phyloP scores from a whole-genome alignment of 2,797 vertebrate genomes.

The Sebastiscus albofasciatus region DNA sequence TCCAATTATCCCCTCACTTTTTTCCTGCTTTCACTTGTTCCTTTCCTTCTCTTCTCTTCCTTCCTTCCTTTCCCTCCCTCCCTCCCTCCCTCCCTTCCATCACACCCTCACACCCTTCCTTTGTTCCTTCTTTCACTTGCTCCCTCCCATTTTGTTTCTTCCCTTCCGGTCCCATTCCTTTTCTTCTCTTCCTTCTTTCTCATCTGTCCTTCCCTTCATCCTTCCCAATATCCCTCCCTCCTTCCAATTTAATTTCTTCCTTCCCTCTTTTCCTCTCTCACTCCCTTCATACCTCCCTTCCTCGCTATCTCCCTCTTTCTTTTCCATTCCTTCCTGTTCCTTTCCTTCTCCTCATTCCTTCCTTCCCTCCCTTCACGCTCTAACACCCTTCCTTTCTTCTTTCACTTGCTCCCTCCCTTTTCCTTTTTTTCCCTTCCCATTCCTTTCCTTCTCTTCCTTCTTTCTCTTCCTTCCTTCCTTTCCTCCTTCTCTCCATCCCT shows the following conservation, averaged over 20 bases:
- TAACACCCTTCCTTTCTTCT: neutral
- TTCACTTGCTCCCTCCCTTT: neutral
- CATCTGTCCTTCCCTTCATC: neutral
- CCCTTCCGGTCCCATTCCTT: too few relatives aligned
- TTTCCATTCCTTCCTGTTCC: neutral
- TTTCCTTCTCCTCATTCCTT: too few relatives aligned
- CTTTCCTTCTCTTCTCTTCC: neutral
- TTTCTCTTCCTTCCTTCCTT: neutral
- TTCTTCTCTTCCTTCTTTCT: neutral
- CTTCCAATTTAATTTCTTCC: neutral
- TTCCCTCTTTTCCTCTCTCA: too few relatives aligned
- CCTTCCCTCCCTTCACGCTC: too few relatives aligned
- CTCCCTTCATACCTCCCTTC: neutral
- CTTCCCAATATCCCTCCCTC: neutral
- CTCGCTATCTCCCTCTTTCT: accelerated
- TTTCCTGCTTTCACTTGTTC: too few relatives aligned
- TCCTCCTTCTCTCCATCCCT: neutral
- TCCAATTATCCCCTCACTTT: neutral
- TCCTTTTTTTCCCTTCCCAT: too few relatives aligned
- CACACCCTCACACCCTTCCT: too few relatives aligned
- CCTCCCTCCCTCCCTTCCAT: neutral
- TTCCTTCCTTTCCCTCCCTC: accelerated
- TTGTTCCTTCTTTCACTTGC: too few relatives aligned
- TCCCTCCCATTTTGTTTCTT: too few relatives aligned
- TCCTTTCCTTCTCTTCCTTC: neutral